A percentile compares a stretch with the other conserved stretches of the same genome.
Conservation (phyloP, 2,113 vertebrate species). For the Stercorarius parasiticus region DNA sequence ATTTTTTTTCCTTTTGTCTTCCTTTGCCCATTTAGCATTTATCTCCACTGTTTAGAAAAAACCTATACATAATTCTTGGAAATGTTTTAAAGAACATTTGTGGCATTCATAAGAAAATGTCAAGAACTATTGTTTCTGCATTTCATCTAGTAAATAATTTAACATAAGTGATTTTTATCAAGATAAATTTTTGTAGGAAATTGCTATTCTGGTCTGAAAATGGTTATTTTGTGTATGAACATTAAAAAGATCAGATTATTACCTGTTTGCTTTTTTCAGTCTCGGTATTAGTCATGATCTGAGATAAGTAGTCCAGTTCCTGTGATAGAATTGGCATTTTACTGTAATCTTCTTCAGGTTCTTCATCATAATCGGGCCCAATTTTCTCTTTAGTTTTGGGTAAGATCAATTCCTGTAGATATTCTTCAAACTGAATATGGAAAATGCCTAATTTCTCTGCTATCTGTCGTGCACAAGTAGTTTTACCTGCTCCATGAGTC, state of each 20-base stretch:
- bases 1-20: not conserved
- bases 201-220: not conserved
- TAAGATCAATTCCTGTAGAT: constrained; percentile 86
- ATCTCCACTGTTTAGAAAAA: not conserved
- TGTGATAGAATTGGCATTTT: constrained; percentile 40
- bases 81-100: not conserved
- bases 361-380: constrained; percentile 74
- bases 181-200: not conserved
- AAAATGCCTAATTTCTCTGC: constrained; percentile 88
- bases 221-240: not conserved
- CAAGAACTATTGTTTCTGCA: not conserved
- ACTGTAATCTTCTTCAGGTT: constrained; percentile 71
- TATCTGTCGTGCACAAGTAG: constrained; percentile 77
- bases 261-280: constrained; percentile 48
- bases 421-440: constrained; percentile 90
- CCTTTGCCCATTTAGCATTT: not conserved
- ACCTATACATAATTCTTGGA: not conserved
- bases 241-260: not conserved
- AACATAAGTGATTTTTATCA: not conserved
- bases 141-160: not conserved
- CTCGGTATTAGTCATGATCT: not conserved
- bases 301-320: not conserved
- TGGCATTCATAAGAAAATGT: not conserved
- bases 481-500: constrained; percentile 86
- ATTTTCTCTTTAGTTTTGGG: constrained; percentile 81